These are phyloP conservation scores for Sturnira hondurensis DNA, from an alignment of 2,113 vertebrate genomes.

Conservation along the genomic window DNA sequence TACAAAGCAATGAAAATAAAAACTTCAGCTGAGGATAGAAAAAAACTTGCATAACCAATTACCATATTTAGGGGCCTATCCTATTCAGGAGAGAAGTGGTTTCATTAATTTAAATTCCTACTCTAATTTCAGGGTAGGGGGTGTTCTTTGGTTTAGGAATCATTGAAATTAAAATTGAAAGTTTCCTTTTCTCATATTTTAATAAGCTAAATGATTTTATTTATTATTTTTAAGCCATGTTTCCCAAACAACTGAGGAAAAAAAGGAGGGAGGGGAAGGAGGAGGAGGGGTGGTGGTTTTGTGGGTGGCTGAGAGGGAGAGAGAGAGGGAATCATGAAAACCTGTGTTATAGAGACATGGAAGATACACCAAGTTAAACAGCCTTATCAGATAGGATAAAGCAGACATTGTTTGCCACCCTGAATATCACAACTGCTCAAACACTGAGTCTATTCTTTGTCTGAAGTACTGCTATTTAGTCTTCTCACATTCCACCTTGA, in stretches of 20 bases:
- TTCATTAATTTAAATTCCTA: neutral
- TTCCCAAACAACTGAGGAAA: neutral
- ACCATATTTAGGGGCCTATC: neutral
- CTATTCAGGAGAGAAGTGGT: neutral
- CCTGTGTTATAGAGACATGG: neutral
- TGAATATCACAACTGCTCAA: neutral
- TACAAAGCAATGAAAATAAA: no score
- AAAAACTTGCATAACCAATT: neutral
- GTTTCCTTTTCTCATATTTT: neutral
- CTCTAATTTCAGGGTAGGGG: neutral
- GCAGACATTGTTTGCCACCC: neutral
- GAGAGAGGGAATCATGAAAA: neutral
- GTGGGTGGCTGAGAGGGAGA: no score
- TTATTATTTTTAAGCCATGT: conserved; percentile 5
- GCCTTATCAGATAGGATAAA: conserved; percentile 3
- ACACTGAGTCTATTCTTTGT: neutral
- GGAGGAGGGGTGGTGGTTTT: no score
- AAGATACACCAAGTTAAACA: neutral
- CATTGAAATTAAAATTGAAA: neutral
- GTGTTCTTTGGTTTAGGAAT: neutral
- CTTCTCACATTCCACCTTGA: neutral
- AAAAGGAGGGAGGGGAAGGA: neutral
- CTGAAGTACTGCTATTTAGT: neutral
- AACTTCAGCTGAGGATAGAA: neutral
- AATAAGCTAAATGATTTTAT: neutral